Base-by-base conservation (phyloP, 1,140 invertebrate species). In the Xylocopa sonorina region DNA sequence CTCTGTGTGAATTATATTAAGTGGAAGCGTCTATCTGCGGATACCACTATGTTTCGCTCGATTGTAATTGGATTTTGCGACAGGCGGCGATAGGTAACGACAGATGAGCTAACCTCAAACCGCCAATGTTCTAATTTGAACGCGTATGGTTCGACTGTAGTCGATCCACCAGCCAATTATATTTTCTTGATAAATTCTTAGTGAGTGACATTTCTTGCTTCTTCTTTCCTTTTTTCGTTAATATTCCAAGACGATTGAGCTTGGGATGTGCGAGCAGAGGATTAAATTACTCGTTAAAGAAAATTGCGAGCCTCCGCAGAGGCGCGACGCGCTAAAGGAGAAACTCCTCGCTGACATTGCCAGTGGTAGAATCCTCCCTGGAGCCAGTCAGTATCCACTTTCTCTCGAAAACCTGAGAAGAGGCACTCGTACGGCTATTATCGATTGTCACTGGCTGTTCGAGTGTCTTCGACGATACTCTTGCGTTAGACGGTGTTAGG, bases 361-460 rank as follows among this genome's bases (percentile, higher is more conserved):
- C 18, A 29, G 74, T 38, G 51, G 29, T 29, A 27, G 57, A 51
- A 50, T 53, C 27, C 43, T 51, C 29, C 43, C 41, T n/a, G 29
- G 29, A n/a, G 58, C n/a, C 46, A 16, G n/a, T 41, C 16, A 48
- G 74, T 55, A 58, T 69, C 64, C 53, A 69, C 64, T 77, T 58
- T 41, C n/a, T 24, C 48, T 51, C 63, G 73, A 50, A 53, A 69
- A 41, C 41, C 51, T 12, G 51, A 58, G 41, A 58, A 76, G 48
- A 50, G 75, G 60, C 74, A 48, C 62, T 77, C 66, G 55, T 60
- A 77, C 41, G 66, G 43, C 66, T 57, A 77, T 69, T 71, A 67
- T 71, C 75, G 75, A 60, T 57, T 67, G 55, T 41, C 66, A 58
- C 18, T 18, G 75, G n/a, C n/a, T 32, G 66, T 69, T 77, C 41